Percentiles rank a stretch among this genome's conserved stretches.
phyloP scores from a whole-genome alignment of 2,797 vertebrate genomes.

The Anolis apletophallus region DNA sequence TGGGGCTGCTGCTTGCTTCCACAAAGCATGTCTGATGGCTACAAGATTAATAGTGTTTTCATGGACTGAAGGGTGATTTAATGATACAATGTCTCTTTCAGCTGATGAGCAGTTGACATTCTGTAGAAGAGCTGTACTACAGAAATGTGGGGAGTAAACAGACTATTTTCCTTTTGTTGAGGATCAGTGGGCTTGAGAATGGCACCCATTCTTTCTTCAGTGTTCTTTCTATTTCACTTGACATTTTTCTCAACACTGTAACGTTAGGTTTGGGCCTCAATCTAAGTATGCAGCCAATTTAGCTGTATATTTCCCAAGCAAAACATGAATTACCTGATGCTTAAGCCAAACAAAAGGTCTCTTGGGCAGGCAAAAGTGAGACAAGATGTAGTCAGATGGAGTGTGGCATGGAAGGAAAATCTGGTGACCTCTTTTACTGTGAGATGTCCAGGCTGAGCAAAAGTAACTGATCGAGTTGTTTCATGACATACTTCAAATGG shows the following conservation, averaged over 20 bases:
- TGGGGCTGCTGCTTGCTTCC: neutral
- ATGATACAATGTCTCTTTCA: neutral
- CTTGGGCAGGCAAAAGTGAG: neutral
- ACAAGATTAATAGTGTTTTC: neutral
- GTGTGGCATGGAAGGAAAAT: neutral
- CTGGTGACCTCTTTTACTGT: neutral
- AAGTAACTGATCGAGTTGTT: neutral
- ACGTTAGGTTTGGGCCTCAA: neutral
- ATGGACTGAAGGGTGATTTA: neutral
- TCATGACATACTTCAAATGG: neutral
- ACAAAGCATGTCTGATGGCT: neutral
- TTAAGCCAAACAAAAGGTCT: neutral
- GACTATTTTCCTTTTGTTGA: neutral
- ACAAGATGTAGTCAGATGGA: neutral
- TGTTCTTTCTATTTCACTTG: neutral
- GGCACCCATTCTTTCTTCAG: neutral
- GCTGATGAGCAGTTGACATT: neutral
- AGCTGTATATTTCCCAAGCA: neutral
- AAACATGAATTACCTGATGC: neutral
- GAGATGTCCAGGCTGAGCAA: neutral
- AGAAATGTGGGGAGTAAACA: neutral
- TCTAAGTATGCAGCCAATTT: neutral
- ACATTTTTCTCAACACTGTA: neutral
- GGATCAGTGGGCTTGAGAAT: neutral
- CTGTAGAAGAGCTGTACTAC: neutral